phyloP scores from a whole-genome alignment of 2,888 invertebrate species.

The Caradrina kadenii region DNA sequence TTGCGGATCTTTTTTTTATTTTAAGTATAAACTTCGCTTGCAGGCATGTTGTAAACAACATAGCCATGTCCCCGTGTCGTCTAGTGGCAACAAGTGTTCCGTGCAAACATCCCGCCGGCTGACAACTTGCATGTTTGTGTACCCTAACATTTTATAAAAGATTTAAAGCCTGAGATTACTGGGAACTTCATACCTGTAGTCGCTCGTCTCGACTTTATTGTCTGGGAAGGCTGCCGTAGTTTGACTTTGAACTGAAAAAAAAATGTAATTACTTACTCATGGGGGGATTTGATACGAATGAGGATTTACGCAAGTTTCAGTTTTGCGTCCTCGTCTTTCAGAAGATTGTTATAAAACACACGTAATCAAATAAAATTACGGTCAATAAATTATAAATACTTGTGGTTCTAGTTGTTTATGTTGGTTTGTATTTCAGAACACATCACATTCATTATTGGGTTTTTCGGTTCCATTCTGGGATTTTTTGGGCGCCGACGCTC shows the following conservation, averaged over 20 bases:
- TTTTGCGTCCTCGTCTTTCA: too few species aligned
- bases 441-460: too few species aligned
- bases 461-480: too few species aligned
- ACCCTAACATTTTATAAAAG: constrained; percentile 61
- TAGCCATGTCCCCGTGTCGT: constrained; percentile 60
- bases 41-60: constrained; percentile 73
- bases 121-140: constrained; percentile 60
- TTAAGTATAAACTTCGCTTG: constrained; percentile 73
- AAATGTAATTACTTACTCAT: constrained; percentile 25
- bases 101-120: constrained; percentile 63
- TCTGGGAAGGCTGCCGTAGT: constrained; percentile 27
- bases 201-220: constrained; percentile 36
- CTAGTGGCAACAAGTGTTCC: constrained; percentile 73
- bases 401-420: too few species aligned
- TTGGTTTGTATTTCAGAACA: too few species aligned
- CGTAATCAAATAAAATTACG: too few species aligned
- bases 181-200: constrained; percentile 30
- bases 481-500: too few species aligned
- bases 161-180: constrained; percentile 56
- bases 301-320: background rate
- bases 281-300: background rate
- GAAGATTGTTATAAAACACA: too few species aligned
- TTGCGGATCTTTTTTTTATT: constrained; percentile 69
- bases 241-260: constrained; percentile 37
- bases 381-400: too few species aligned